Evolutionary conservation across 2,797 vertebrate species (phyloP), one percentile per base, ranked within the genome.

Genomic region (Lutjanus argentimaculatus): DNA sequence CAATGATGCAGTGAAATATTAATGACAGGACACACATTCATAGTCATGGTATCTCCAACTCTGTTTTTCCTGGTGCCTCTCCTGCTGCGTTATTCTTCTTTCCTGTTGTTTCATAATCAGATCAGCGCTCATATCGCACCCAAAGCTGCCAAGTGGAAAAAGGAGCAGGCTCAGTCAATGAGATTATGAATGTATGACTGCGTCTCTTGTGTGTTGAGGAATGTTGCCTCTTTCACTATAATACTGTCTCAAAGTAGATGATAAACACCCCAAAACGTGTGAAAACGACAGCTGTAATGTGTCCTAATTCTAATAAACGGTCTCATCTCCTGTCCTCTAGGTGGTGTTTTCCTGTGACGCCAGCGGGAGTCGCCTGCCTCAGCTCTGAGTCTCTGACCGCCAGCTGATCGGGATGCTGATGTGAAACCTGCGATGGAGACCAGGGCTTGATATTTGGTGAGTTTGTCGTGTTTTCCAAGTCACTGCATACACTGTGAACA

Each of bases 371-470:
- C 51, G 5, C 77, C 77, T 64, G 58, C 80, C 66, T 83, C 67
- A 9, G 61, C 83, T 69, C 77, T 52, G 80, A 74, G 80, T 83
- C 75, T 80, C 67, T 72, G 67, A 83, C 79, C 46, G 36, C 87
- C 75, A 63, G 82, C 84, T 76, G 84, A 76, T 78, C 58, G 75
- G 67, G 81, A 94, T 91, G 92, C 85, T 77, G 81, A 89, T 91
- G 86, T 92, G 92, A 95, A 89, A 91, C 91, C 88, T 87, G 90
- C 85, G 52, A 95, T 96, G 94, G 92, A 88, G 84, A 93, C 91
- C 90, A 74, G 90, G 83, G 85, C 90, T 93, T 96, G 92, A 95
- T 94, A 94, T 93, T 89, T 90, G 93, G 96, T 95, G 92, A 95
- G 95, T 92, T 17, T 75, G 66, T 79, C 11, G 2, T 75, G 19